These are phyloP conservation scores for Ophioninae sp. DNA, from an alignment of 2,888 invertebrate species.

Conservation along the genomic window DNA sequence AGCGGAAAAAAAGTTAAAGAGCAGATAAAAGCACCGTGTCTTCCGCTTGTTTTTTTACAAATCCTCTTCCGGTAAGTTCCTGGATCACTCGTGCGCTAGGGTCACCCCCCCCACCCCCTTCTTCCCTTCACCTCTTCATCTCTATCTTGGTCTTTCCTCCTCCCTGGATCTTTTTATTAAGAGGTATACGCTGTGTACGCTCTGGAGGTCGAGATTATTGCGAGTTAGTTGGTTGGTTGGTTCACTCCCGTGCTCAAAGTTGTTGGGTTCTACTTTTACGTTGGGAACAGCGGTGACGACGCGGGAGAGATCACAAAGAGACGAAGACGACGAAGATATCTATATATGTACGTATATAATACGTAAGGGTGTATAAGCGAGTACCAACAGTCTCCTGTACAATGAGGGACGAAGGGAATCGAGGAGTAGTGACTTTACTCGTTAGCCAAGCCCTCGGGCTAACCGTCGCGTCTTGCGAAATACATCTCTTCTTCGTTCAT, in stretches of 20 bases:
- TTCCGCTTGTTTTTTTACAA: conserved; percentile 16
- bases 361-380: conserved; percentile 14
- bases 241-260: conserved; percentile 70
- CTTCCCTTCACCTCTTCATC: background rate
- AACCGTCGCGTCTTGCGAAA: conserved; percentile 57
- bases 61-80: conserved; percentile 12
- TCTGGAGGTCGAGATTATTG: conserved; percentile 70
- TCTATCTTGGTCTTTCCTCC: conserved; percentile 10
- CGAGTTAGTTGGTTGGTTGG: conserved; percentile 71
- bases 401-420: conserved; percentile 41
- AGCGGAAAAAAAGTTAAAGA: background rate
- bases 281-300: conserved; percentile 60
- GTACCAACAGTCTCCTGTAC: conserved; percentile 44
- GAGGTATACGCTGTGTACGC: conserved; percentile 48
- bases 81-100: conserved; percentile 7
- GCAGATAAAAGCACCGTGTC: conserved; percentile 8
- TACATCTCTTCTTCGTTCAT: conserved; percentile 37
- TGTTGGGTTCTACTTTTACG: conserved; percentile 67
- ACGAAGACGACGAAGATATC: conserved; percentile 26
- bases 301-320: conserved; percentile 37
- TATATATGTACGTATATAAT: conserved; percentile 5
- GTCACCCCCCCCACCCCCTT: background rate
- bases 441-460: conserved; percentile 75
- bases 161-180: conserved; percentile 66
- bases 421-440: conserved; percentile 72